Percentiles rank a stretch among this genome's conserved stretches.
Evolutionary conservation across 2,113 vertebrate species (phyloP).

Genomic region (Turdus rufiventris): DNA sequence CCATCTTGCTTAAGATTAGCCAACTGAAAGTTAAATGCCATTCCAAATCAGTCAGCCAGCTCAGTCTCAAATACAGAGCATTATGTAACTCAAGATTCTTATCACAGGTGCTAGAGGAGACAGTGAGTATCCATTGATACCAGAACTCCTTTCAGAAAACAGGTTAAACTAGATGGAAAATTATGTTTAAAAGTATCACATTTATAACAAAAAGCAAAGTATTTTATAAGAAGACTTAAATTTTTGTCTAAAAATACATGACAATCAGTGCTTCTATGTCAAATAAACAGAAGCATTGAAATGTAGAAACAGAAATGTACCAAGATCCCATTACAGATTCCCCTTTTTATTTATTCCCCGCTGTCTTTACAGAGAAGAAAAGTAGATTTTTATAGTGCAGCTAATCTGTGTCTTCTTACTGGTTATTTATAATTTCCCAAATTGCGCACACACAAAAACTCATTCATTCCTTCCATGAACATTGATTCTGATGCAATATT

Average conservation of each 20-base stretch:
- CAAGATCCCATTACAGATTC: background rate
- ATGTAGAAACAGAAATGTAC: background rate
- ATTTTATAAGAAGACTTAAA: background rate
- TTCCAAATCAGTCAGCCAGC: background rate
- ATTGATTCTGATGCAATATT: background rate
- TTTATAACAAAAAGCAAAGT: background rate
- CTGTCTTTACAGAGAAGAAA: background rate
- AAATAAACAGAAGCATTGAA: background rate
- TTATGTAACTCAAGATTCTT: fast-evolving
- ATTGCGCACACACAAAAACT: background rate
- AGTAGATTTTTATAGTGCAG: background rate
- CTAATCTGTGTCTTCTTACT: background rate
- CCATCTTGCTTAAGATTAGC: background rate
- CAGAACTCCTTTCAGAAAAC: background rate
- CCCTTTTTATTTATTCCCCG: background rate
- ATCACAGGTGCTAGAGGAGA: background rate
- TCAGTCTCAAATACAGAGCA: background rate
- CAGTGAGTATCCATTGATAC: background rate
- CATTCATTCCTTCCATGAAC: background rate
- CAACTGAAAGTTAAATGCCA: background rate
- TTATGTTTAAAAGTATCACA: background rate
- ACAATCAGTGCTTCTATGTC: background rate
- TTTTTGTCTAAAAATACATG: background rate
- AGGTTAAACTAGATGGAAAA: background rate
- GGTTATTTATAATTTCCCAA: background rate